Percentiles rank a stretch among this genome's conserved stretches.
phyloP scores from a whole-genome alignment of 2,888 invertebrate species.

The Nineta flava region DNA sequence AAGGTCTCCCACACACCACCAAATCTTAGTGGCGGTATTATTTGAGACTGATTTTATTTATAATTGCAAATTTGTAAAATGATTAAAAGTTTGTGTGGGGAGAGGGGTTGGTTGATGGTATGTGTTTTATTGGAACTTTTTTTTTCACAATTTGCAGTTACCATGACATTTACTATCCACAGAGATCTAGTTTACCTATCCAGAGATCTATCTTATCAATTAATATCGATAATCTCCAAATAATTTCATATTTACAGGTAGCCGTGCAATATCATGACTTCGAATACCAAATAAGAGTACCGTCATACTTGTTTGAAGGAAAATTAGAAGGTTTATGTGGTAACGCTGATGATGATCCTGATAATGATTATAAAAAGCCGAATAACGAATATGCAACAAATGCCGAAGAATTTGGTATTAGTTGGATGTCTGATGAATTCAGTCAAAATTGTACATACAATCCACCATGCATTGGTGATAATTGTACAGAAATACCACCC shows the following conservation, averaged over 20 bases:
- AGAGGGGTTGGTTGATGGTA: no score
- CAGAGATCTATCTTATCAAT: no score
- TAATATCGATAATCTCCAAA: no score
- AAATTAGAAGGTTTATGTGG: slow-evolving; percentile 71
- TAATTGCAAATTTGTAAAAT: no score
- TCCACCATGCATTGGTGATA: slow-evolving; percentile 20
- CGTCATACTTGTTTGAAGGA: slow-evolving; percentile 55
- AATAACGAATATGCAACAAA: slow-evolving; percentile 32
- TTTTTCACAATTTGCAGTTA: no score
- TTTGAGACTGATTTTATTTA: no score
- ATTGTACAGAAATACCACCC: slow-evolving; percentile 23
- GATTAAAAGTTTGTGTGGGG: no score
- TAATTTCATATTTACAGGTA: slow-evolving; percentile 18
- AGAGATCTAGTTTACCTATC: no score
- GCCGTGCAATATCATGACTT: slow-evolving; percentile 29
- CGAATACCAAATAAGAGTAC: slow-evolving; percentile 41
- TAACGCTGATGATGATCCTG: slow-evolving; percentile 44
- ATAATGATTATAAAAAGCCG: slow-evolving; percentile 37
- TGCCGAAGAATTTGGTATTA: slow-evolving; percentile 33
- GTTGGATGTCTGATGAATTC: slow-evolving; percentile 26
- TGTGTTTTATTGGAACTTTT: slow-evolving; percentile 1
- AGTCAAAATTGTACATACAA: slow-evolving; percentile 16
- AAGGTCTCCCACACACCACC: no score
- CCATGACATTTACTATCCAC: no score
- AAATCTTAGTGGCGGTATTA: no score